Conservation (phyloP, 2,888 invertebrate genomes). For the Xylocampa areola region DNA sequence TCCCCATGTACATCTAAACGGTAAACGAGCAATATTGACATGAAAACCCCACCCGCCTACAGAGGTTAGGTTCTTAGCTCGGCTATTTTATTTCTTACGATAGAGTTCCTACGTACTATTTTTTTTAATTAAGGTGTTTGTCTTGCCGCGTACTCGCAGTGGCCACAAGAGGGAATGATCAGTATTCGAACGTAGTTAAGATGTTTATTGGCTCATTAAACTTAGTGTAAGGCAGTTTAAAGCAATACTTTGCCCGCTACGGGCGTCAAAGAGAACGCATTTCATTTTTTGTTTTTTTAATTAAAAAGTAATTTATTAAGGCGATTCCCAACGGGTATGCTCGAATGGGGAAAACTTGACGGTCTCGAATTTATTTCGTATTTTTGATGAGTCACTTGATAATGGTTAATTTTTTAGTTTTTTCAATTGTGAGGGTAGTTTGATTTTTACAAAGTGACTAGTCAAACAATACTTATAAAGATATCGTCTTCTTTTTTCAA, state of each 20-base stretch:
- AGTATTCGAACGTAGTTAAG: slow-evolving; percentile 74
- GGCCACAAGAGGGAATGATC: slow-evolving; percentile 68
- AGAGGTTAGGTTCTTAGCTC: slow-evolving; percentile 67
- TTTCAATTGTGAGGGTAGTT: slow-evolving; percentile 38
- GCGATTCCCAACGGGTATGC: slow-evolving; percentile 52
- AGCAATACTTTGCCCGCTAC: slow-evolving; percentile 73
- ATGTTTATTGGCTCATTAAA: slow-evolving; percentile 71
- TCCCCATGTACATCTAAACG: slow-evolving; percentile 96
- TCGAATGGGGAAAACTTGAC: slow-evolving; percentile 45
- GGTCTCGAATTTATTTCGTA: slow-evolving; percentile 40
- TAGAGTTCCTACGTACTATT: slow-evolving; percentile 76
- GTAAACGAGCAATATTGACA: slow-evolving; percentile 38
- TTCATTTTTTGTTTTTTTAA: slow-evolving; percentile 73
- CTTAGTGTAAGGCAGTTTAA: slow-evolving; percentile 73
- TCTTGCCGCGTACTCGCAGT: slow-evolving; percentile 74
- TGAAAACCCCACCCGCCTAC: slow-evolving; percentile 68
- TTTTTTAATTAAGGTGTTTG: slow-evolving; percentile 63
- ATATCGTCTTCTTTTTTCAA: slow-evolving; percentile 42
- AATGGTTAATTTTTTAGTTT: slow-evolving; percentile 13
- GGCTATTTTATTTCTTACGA: slow-evolving; percentile 62
- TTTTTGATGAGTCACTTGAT: slow-evolving; percentile 33
- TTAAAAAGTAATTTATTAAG: slow-evolving; percentile 62
- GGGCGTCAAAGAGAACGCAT: slow-evolving; percentile 86
- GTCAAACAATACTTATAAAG: slow-evolving; percentile 32
- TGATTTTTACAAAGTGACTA: slow-evolving; percentile 38